Conservation (phyloP, 1,140 invertebrate genomes). For the Hypsibius dujardini region DNA sequence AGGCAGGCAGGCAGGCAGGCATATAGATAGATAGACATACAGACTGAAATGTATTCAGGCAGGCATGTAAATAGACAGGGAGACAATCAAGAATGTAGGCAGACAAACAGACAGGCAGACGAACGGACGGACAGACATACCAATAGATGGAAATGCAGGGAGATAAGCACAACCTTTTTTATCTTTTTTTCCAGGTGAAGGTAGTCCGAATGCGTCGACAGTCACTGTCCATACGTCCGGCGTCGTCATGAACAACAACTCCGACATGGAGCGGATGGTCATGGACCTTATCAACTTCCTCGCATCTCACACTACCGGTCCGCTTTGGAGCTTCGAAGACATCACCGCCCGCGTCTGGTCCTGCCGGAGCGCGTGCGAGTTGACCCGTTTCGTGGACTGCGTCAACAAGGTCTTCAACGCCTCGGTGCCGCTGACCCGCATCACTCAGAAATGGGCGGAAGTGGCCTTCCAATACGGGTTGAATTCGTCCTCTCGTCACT, state of each 20-base stretch:
- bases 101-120: background rate
- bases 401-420: conserved; percentile 65
- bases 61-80: too few species aligned
- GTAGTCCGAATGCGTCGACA: too few species aligned
- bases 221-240: too few species aligned
- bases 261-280: background rate
- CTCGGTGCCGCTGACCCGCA: conserved; percentile 65
- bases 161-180: too few species aligned
- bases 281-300: conserved; percentile 26
- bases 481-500: conserved; percentile 86
- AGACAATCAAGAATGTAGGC: background rate
- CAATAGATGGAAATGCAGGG: too few species aligned
- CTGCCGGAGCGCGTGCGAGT: conserved; percentile 70
- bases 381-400: conserved; percentile 62
- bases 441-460: conserved; percentile 86
- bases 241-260: background rate
- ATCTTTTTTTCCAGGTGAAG: too few species aligned
- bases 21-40: too few species aligned
- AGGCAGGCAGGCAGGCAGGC: too few species aligned
- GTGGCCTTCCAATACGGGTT: conserved; percentile 81
- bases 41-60: too few species aligned
- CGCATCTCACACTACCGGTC: conserved; percentile 42
- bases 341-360: conserved; percentile 88
- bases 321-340: conserved; percentile 92
- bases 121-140: background rate